Evolutionary conservation across 2,113 vertebrate species (phyloP).

Genomic region (Hippolais icterina): DNA sequence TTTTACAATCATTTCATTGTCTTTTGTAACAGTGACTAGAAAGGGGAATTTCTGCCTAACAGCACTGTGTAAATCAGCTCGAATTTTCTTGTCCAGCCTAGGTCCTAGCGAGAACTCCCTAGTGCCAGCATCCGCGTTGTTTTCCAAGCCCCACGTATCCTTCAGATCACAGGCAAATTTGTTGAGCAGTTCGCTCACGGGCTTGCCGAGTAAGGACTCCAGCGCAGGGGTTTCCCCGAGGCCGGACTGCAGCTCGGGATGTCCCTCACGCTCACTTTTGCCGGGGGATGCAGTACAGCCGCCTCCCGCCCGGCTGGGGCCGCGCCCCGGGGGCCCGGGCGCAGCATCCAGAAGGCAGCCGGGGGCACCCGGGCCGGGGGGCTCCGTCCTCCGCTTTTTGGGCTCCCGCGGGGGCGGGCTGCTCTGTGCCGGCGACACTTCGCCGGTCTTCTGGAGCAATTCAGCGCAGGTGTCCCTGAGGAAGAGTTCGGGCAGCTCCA

Average conservation of each 20-base stretch:
- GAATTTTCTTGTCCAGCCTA: constrained; percentile 79
- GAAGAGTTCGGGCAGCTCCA: constrained; percentile 68
- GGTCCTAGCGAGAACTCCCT: constrained; percentile 80
- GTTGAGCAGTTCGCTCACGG: constrained; percentile 68
- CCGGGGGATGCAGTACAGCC: not conserved
- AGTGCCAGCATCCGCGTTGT: not conserved
- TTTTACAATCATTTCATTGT: constrained; percentile 83
- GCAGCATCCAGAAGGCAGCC: rapidly evolving
- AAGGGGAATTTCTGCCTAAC: constrained; percentile 88
- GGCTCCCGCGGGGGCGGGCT: not conserved
- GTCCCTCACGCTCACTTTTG: not conserved
- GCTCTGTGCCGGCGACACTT: not conserved
- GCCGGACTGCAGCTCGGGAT: not conserved
- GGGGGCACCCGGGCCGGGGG: not conserved
- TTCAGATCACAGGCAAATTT: constrained; percentile 77
- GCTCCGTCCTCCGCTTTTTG: not conserved
- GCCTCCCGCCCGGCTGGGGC: not conserved
- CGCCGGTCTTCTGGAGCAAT: not conserved
- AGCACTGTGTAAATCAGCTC: constrained; percentile 83
- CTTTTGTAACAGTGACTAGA: constrained; percentile 84
- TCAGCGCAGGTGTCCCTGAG: constrained; percentile 13
- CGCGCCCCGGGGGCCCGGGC: not conserved
- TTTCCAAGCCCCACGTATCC: constrained; percentile 4
- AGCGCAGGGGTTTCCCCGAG: not conserved
- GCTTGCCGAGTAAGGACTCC: constrained; percentile 74